phyloP scores from a whole-genome alignment of 2,797 vertebrate species.

The Falco rusticolus region DNA sequence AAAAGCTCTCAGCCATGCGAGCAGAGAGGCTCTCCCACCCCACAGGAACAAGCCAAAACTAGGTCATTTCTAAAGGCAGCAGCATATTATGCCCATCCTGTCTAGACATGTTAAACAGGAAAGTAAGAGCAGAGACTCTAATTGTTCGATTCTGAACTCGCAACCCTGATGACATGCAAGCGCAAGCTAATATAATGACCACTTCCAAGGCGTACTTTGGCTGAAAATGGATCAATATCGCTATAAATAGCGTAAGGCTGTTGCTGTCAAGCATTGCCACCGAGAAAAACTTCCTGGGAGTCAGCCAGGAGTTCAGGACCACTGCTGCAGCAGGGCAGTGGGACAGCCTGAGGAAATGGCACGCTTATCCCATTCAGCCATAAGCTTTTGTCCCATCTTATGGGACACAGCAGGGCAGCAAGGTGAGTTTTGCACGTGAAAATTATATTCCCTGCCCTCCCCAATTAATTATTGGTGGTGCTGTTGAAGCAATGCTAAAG shows the following conservation, averaged over 20 bases:
- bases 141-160: not conserved
- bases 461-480: not conserved
- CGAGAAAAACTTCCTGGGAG: not conserved
- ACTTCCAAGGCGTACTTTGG: not conserved
- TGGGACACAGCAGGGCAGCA: not conserved
- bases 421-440: not conserved
- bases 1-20: not conserved
- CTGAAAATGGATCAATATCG: not conserved
- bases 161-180: not conserved
- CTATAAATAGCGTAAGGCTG: rapidly evolving
- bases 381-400: not conserved
- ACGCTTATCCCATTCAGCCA: rapidly evolving
- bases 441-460: not conserved
- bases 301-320: not conserved
- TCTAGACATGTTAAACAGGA: not conserved
- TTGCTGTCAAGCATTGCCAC: not conserved
- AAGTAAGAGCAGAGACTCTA: not conserved
- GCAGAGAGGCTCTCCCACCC: not conserved
- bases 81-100: rapidly evolving
- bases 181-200: rapidly evolving
- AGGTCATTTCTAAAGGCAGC: not conserved
- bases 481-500: not conserved
- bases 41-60: not conserved
- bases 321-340: not conserved
- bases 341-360: not conserved